Evolutionary conservation across 2,888 invertebrate genomes (phyloP).

Genomic region (Drosophila tanythrix): DNA sequence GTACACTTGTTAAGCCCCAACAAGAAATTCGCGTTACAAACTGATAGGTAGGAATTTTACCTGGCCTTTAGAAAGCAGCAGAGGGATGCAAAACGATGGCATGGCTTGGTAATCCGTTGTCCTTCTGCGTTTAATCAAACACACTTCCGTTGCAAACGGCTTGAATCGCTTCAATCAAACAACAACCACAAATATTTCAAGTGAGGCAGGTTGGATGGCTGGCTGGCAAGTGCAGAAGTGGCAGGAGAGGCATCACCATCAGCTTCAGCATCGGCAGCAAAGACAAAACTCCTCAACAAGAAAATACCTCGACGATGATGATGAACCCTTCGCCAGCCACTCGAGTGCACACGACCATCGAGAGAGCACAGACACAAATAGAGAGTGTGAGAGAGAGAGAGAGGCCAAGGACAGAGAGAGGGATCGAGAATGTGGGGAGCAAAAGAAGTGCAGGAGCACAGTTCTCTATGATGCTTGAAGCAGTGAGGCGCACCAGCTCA

Average conservation of each 20-base stretch:
- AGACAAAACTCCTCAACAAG: constrained; percentile 79
- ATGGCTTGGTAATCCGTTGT: constrained; percentile 54
- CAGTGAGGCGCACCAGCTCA: constrained; percentile 45
- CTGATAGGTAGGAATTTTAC: constrained; percentile 41
- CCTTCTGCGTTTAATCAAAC: constrained; percentile 78
- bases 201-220: constrained; percentile 70
- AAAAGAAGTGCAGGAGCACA: constrained; percentile 11
- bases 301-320: constrained; percentile 76
- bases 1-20: constrained; percentile 9
- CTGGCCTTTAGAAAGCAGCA: constrained; percentile 58
- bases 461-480: constrained; percentile 57
- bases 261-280: constrained; percentile 29
- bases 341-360: constrained; percentile 59
- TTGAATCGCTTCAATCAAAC: constrained; percentile 79
- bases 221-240: constrained; percentile 64
- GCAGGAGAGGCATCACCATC: constrained; percentile 13
- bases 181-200: constrained; percentile 80
- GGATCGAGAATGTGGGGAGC: neutral
- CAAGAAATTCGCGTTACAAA: neutral
- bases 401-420: neutral
- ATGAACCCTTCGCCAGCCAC: constrained; percentile 77
- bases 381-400: neutral
- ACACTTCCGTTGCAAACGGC: constrained; percentile 80
- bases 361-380: constrained; percentile 27
- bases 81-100: constrained; percentile 22